phyloP scores from a whole-genome alignment of 64 coral and sea anemone species.

The Actinia equina region DNA sequence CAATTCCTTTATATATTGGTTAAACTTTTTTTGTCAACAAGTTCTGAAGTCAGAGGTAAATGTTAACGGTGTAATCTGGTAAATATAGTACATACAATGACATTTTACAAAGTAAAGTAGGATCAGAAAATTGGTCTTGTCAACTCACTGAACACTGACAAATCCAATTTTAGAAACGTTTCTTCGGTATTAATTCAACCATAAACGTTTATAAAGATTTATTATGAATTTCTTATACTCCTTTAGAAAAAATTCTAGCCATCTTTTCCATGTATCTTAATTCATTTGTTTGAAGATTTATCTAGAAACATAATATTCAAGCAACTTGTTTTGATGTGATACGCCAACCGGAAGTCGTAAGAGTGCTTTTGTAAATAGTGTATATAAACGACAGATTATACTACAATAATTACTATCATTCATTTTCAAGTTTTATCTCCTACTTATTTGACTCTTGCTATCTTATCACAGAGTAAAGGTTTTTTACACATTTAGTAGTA shows the following conservation, averaged over 20 bases:
- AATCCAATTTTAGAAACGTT: neutral
- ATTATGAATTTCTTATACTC: neutral
- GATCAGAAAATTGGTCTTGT: neutral
- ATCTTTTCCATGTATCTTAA: neutral
- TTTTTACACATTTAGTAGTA: neutral
- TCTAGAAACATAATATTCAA: neutral
- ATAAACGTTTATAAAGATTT: neutral
- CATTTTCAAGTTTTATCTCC: neutral
- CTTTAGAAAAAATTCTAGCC: neutral
- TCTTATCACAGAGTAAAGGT: neutral
- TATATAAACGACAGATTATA: neutral
- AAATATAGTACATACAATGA: neutral
- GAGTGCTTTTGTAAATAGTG: conserved; percentile 1
- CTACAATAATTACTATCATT: neutral
- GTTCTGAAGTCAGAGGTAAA: neutral
- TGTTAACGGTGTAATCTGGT: neutral
- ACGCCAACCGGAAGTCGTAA: neutral
- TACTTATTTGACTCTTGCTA: neutral
- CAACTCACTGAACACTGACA: neutral
- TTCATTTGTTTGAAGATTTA: neutral
- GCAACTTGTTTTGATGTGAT: neutral
- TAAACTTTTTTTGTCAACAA: too few relatives aligned
- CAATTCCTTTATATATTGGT: too few relatives aligned
- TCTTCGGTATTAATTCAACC: neutral
- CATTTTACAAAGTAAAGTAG: too few relatives aligned